Evolutionary conservation across 1,140 invertebrate species (phyloP), one percentile per base, ranked within the genome.

Genomic region (Patella vulgata): DNA sequence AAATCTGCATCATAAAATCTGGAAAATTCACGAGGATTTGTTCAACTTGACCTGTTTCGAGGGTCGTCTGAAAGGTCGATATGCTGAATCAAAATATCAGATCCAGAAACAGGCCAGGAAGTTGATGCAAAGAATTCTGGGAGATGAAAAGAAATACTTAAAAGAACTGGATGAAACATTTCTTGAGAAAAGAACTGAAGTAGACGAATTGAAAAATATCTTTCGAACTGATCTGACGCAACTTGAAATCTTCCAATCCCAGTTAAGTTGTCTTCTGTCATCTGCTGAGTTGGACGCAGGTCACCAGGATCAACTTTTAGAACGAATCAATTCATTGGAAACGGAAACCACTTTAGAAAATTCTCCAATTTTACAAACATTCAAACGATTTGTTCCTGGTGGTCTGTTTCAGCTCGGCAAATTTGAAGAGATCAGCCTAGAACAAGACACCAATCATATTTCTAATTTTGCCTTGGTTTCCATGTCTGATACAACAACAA

Each of bases 41-140:
- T 71, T 71, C 50, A 43, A 61, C 31, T 44, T 71, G 2, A 67
- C 64, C 12, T 59, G 57, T 46, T 50, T 58, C 12, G 65, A 71
- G 14, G 65, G 65, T 39, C 31, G 53, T 12, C 51, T 59, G 21
- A 71, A 63, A 40, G 58, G 48, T 19, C 31, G 53, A 11, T 67
- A 64, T 46, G 58, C 63, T 21, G 57, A 67, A 46, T 54, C 61
- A 33, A 64, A 63, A 46, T 43, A 55, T 12, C 40, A 42, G 8
- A 62, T 66, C 21, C 55, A 53, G 23, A 65, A 69, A 21, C 47
- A 59, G 17, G 51, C 58, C 19, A 33, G 58, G 17, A 62, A 62
- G 44, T 27, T 51, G 21, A 36, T 59, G 17, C 48, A 56, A 40
- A 52, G 56, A 36, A 55, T 63, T 23, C 27, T 53, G 19, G 48